Evolutionary conservation across 1,140 invertebrate species (phyloP).

Genomic region (Caenorhabditis latens): DNA sequence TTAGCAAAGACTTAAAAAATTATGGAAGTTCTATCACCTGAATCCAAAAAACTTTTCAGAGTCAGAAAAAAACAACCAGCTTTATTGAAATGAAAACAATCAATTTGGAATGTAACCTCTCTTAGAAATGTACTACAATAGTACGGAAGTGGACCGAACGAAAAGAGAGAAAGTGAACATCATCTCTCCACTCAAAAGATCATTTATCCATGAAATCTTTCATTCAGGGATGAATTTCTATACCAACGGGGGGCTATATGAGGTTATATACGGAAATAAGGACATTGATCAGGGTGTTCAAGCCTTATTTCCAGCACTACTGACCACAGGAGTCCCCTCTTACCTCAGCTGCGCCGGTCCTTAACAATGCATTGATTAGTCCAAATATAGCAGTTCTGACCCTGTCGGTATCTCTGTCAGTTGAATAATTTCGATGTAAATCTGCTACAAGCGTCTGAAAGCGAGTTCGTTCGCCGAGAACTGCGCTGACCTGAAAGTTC

Average conservation of each 20-base stretch:
- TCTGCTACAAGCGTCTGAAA: slow-evolving; percentile 90
- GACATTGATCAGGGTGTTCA: too few relatives aligned
- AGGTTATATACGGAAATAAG: too few relatives aligned
- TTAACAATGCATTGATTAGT: slow-evolving; percentile 95
- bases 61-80: too few relatives aligned
- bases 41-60: too few relatives aligned
- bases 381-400: slow-evolving; percentile 94
- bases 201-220: slow-evolving; percentile 37
- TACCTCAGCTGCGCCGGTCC: slow-evolving; percentile 92
- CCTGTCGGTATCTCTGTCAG: slow-evolving; percentile 72
- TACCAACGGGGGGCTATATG: too few relatives aligned
- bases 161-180: slow-evolving; percentile 6
- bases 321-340: neutral
- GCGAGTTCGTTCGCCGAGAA: slow-evolving; percentile 75
- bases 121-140: neutral
- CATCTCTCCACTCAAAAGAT: neutral
- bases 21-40: too few relatives aligned
- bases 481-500: slow-evolving; percentile 35
- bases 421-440: slow-evolving; percentile 81
- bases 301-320: too few relatives aligned
- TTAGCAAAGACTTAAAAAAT: neutral
- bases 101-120: too few relatives aligned
- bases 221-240: too few relatives aligned
- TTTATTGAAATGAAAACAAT: too few relatives aligned
- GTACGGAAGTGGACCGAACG: neutral